A percentile compares a stretch with the other conserved stretches of the same genome.
These are phyloP conservation scores for Corythornis leucogaster DNA, from an alignment of 2,797 vertebrate genomes.

Conservation along the genomic window DNA sequence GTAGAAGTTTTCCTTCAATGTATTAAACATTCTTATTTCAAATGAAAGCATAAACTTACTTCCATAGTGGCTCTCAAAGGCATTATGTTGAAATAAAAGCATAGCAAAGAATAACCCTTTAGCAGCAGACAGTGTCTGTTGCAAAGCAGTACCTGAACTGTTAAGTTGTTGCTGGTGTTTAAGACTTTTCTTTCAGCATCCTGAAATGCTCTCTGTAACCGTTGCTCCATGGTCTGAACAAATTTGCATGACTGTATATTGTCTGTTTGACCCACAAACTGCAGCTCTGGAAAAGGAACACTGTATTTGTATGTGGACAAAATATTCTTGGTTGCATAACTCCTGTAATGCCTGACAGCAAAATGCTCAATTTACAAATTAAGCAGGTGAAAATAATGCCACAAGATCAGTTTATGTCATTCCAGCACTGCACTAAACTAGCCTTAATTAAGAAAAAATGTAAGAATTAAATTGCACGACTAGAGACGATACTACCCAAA, in stretches of 20 bases:
- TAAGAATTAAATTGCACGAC: background rate
- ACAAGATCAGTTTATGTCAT: background rate
- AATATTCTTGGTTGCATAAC: background rate
- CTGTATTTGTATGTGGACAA: background rate
- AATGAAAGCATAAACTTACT: background rate
- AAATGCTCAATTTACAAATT: background rate
- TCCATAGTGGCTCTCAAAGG: background rate
- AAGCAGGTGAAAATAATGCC: background rate
- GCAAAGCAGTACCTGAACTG: slow-evolving; percentile 84
- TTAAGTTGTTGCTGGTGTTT: slow-evolving; percentile 85
- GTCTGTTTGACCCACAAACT: slow-evolving; percentile 91
- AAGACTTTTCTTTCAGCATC: slow-evolving; percentile 90
- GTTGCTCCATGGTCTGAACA: slow-evolving; percentile 94
- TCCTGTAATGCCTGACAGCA: background rate
- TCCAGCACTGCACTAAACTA: background rate
- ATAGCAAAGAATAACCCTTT: background rate
- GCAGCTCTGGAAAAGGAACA: slow-evolving; percentile 85
- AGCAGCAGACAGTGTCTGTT: background rate
- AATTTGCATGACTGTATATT: slow-evolving; percentile 93
- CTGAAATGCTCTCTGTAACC: slow-evolving; percentile 92
- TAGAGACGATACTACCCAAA: background rate
- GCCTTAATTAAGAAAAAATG: background rate
- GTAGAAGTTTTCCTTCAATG: background rate
- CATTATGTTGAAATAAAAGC: background rate
- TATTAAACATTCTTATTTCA: background rate